phyloP scores from a whole-genome alignment of 2,888 invertebrate genomes.

The Pandemis heparana region DNA sequence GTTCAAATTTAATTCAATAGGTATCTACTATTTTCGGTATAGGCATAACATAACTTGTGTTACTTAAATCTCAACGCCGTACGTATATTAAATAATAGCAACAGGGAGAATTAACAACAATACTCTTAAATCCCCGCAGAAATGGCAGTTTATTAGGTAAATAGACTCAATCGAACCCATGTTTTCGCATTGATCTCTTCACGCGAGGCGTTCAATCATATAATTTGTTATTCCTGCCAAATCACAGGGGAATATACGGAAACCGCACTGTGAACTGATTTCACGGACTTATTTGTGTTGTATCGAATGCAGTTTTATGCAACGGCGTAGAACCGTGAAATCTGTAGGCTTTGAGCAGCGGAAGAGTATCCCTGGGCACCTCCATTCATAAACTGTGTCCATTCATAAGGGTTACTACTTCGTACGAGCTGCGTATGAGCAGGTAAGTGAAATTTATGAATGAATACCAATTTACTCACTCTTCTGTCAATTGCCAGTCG shows the following conservation, averaged over 20 bases:
- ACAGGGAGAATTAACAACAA: constrained; percentile 31
- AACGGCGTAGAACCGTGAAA: constrained; percentile 78
- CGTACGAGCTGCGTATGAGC: constrained; percentile 59
- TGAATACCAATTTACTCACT: constrained; percentile 56
- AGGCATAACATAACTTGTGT: too few relatives aligned
- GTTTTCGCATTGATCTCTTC: constrained; percentile 59
- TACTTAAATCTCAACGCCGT: too few relatives aligned
- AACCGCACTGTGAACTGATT: constrained; percentile 57
- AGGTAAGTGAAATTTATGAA: constrained; percentile 72
- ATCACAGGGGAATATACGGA: constrained; percentile 59
- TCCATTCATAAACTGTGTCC: constrained; percentile 66
- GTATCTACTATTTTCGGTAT: neutral
- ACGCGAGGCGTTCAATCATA: constrained; percentile 78
- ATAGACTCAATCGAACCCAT: constrained; percentile 60
- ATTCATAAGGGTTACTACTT: constrained; percentile 76
- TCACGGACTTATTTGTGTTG: constrained; percentile 62
- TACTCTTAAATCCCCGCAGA: constrained; percentile 55
- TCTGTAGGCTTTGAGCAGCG: constrained; percentile 72
- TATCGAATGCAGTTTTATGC: constrained; percentile 78
- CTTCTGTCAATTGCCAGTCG: constrained; percentile 33
- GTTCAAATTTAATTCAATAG: neutral
- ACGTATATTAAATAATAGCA: constrained; percentile 34
- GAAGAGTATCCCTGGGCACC: constrained; percentile 67
- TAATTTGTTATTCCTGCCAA: constrained; percentile 69
- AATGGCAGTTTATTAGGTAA: constrained; percentile 72